A percentile compares a stretch with the other conserved stretches of the same genome.
Evolutionary conservation across 2,113 vertebrate genomes (phyloP).

Genomic region (Ciconia boyciana): DNA sequence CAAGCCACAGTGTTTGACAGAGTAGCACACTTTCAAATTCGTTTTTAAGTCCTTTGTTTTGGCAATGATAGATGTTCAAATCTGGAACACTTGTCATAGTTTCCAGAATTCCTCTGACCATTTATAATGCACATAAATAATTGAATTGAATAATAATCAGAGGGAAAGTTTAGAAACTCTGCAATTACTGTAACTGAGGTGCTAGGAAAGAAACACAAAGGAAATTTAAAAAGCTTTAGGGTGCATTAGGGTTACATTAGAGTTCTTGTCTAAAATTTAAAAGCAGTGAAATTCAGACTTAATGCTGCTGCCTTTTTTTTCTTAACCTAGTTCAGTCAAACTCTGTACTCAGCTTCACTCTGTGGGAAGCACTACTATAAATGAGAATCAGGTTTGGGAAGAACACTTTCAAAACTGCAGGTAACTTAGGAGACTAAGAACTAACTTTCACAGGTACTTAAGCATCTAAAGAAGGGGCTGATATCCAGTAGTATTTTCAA

Average conservation of each 20-base stretch:
- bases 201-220: not conserved
- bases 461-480: not conserved
- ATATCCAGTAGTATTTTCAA: not conserved
- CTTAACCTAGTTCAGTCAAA: conserved; percentile 26
- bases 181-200: conserved; percentile 21
- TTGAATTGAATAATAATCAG: conserved; percentile 45
- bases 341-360: not conserved
- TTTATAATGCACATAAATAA: conserved; percentile 53
- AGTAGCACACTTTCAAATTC: not conserved
- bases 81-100: conserved; percentile 31
- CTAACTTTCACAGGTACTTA: not conserved
- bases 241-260: conserved; percentile 25
- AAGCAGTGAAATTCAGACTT: not conserved
- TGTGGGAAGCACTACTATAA: not conserved
- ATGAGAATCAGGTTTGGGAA: not conserved
- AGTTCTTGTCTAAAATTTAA: not conserved
- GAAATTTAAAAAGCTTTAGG: not conserved
- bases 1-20: not conserved
- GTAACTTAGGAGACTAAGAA: not conserved
- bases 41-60: conserved; percentile 16
- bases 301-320: not conserved
- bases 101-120: conserved; percentile 16
- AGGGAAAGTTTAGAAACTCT: conserved; percentile 33
- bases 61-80: conserved; percentile 10
- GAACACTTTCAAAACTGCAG: not conserved